Conservation (phyloP, 2,797 vertebrate species). For the Nannoperca australis region DNA sequence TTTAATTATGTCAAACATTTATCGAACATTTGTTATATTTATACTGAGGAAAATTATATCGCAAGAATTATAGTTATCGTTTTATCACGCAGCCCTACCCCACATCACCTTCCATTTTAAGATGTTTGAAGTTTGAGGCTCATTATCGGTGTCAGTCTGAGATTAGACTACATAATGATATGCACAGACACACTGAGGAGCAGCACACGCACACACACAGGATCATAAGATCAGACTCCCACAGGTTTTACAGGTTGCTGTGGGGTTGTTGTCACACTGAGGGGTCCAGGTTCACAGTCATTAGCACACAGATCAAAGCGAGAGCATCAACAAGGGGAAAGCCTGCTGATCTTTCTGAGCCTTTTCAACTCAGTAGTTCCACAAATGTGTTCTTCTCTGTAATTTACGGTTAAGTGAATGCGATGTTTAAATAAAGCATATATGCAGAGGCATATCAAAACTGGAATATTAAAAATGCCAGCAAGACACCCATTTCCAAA, state of each 20-base stretch:
- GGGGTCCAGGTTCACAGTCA: slow-evolving; percentile 51
- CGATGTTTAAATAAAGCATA: neutral
- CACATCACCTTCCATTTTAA: neutral
- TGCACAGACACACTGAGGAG: neutral
- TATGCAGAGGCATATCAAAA: neutral
- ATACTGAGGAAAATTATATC: no score
- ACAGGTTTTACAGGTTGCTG: slow-evolving; percentile 62
- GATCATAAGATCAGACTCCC: slow-evolving; percentile 54
- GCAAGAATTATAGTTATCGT: no score
- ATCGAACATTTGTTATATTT: no score
- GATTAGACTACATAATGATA: neutral
- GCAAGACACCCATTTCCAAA: neutral
- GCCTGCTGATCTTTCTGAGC: slow-evolving; percentile 18
- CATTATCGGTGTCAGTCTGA: neutral
- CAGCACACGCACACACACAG: slow-evolving; percentile 19
- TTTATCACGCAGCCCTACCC: no score
- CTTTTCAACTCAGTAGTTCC: slow-evolving; percentile 15
- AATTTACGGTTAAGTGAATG: neutral
- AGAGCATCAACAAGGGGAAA: slow-evolving; percentile 18
- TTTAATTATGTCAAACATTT: no score
- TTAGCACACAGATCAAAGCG: slow-evolving; percentile 63
- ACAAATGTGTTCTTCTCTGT: slow-evolving; percentile 18
- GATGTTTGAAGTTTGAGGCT: neutral
- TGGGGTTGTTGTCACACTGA: slow-evolving; percentile 36
- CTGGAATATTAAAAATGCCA: slow-evolving; percentile 1